Percentiles rank a stretch among this genome's conserved stretches.
These are phyloP conservation scores for Cottoperca gobio DNA, from an alignment of 2,797 vertebrate species.

Conservation along the genomic window DNA sequence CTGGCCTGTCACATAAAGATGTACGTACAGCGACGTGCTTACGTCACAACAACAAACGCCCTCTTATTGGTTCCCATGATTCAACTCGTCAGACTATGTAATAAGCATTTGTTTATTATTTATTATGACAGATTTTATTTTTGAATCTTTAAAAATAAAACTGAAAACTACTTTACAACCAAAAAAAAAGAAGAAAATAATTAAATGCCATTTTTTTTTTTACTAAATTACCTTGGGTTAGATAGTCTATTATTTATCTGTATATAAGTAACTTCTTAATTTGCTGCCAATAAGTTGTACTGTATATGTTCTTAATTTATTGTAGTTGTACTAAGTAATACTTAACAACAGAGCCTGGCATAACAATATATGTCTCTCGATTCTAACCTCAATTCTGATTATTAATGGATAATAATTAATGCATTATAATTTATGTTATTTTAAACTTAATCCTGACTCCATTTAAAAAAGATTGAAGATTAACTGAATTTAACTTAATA, in stretches of 20 bases:
- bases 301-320: background rate
- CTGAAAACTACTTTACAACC: no score
- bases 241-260: background rate
- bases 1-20: conserved; percentile 29
- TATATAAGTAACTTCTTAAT: background rate
- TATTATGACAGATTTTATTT: no score
- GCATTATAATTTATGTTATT: background rate
- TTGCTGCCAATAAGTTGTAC: background rate
- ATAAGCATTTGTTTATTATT: no score
- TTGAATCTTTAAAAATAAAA: no score
- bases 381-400: background rate
- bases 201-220: background rate
- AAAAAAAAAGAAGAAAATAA: no score
- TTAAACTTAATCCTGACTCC: background rate
- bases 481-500: background rate
- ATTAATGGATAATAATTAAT: background rate
- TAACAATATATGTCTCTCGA: background rate
- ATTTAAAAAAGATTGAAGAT: background rate
- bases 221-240: background rate
- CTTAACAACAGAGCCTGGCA: background rate
- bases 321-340: background rate
- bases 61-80: conserved; percentile 47
- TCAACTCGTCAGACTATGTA: background rate
- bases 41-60: conserved; percentile 26
- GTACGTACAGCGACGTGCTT: conserved; percentile 47